Percentiles rank a stretch among this genome's conserved stretches.
These are phyloP conservation scores for Zaprionus ornatus DNA, from an alignment of 1,140 invertebrate genomes.

Conservation along the genomic window DNA sequence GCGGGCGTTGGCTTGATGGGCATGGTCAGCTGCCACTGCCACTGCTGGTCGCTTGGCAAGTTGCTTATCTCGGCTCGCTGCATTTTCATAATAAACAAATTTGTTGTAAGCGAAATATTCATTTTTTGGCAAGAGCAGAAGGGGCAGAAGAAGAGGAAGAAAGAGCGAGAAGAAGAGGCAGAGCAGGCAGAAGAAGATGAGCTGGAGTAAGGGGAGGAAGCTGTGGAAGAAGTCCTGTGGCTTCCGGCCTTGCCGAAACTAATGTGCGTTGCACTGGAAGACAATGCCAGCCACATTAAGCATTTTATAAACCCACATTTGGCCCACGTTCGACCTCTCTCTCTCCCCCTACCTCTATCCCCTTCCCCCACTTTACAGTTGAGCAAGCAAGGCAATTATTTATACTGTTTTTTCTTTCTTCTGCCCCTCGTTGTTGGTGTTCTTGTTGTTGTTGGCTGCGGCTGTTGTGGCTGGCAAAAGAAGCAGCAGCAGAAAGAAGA, in stretches of 20 bases:
- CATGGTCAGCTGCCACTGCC: constrained; percentile 48
- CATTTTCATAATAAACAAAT: constrained; percentile 82
- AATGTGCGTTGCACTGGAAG: constrained; percentile 79
- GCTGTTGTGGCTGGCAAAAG: constrained; percentile 1
- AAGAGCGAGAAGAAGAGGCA: constrained; percentile 17
- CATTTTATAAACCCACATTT: constrained; percentile 41
- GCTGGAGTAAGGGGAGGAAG: not conserved
- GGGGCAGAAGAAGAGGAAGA: not conserved
- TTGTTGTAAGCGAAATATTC: constrained; percentile 52
- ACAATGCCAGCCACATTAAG: constrained; percentile 64
- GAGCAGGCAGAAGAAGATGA: too few species aligned
- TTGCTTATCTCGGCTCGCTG: constrained; percentile 79
- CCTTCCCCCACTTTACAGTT: constrained; percentile 49
- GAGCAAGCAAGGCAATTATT: constrained; percentile 81
- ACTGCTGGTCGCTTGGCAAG: constrained; percentile 61
- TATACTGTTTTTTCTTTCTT: constrained; percentile 58
- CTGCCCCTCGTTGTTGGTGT: not conserved
- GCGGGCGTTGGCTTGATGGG: not conserved
- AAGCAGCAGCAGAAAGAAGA: not conserved
- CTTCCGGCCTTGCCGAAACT: constrained; percentile 53
- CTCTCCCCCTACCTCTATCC: not conserved
- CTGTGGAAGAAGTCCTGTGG: constrained; percentile 27
- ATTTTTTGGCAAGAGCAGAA: constrained; percentile 10
- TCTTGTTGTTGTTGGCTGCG: not conserved
- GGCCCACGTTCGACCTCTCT: not conserved